Evolutionary conservation across 2,113 vertebrate species (phyloP).

Genomic region (Nothoprocta perdicaria): DNA sequence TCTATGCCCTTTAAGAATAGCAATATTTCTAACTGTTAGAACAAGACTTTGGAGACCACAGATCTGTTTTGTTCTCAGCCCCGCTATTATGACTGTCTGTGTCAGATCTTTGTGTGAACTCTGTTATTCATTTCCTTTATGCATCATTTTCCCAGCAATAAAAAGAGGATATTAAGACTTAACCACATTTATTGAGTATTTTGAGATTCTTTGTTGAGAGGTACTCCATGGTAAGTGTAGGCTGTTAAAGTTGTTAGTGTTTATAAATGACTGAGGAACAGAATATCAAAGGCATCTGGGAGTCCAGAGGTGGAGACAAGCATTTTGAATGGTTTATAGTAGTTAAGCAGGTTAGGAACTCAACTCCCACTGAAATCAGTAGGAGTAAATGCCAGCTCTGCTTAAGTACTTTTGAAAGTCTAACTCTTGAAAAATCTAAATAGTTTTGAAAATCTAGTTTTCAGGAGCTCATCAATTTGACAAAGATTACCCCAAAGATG

Average conservation of each 20-base stretch:
- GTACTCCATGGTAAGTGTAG: background rate
- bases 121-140: background rate
- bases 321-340: background rate
- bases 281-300: background rate
- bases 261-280: background rate
- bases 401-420: background rate
- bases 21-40: background rate
- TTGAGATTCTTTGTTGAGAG: background rate
- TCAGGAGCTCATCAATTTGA: background rate
- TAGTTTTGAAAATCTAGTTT: background rate
- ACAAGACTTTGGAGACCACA: background rate
- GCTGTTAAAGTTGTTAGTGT: background rate
- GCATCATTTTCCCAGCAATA: background rate
- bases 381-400: background rate
- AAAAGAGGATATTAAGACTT: background rate
- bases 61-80: background rate
- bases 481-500: background rate
- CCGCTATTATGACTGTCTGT: accelerated
- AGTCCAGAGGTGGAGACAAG: background rate
- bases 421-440: background rate
- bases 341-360: background rate
- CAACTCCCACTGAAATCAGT: background rate
- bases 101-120: background rate
- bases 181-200: background rate
- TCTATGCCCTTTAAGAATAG: background rate